A percentile compares a stretch with the other conserved stretches of the same genome.
Evolutionary conservation across 2,797 vertebrate genomes (phyloP).

Genomic region (Gallinago stenura): DNA sequence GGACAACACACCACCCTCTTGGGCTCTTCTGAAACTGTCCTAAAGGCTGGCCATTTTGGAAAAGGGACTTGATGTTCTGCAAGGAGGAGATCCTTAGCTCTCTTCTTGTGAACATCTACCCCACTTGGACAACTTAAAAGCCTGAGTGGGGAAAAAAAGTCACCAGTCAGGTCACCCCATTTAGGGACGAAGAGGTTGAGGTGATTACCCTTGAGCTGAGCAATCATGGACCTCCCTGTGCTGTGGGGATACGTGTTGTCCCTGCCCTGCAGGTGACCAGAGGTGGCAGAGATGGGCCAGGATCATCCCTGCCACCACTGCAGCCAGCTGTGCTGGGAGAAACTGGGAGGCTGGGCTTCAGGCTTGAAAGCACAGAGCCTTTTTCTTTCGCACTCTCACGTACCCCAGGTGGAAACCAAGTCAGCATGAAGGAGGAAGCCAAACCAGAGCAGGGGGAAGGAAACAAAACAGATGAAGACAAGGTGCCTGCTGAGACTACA

Average conservation of each 20-base stretch:
- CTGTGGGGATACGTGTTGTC: fast-evolving
- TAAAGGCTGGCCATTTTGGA: neutral
- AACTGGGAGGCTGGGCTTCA: neutral
- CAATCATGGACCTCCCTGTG: fast-evolving
- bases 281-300: neutral
- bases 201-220: neutral
- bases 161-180: fast-evolving
- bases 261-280: neutral
- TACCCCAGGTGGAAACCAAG: neutral
- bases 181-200: neutral
- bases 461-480: neutral
- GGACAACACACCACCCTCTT: neutral
- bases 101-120: neutral
- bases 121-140: neutral
- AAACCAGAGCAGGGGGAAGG: neutral
- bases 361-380: neutral
- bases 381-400: fast-evolving
- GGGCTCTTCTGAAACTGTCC: neutral
- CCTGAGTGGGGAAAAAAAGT: too few relatives aligned
- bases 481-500: neutral
- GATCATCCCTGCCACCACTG: neutral
- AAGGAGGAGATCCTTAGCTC: too few relatives aligned
- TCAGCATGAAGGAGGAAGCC: neutral
- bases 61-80: neutral
- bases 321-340: neutral